These are phyloP conservation scores for Rhyacophila evoluta DNA, from an alignment of 2,888 invertebrate species.

Conservation along the genomic window DNA sequence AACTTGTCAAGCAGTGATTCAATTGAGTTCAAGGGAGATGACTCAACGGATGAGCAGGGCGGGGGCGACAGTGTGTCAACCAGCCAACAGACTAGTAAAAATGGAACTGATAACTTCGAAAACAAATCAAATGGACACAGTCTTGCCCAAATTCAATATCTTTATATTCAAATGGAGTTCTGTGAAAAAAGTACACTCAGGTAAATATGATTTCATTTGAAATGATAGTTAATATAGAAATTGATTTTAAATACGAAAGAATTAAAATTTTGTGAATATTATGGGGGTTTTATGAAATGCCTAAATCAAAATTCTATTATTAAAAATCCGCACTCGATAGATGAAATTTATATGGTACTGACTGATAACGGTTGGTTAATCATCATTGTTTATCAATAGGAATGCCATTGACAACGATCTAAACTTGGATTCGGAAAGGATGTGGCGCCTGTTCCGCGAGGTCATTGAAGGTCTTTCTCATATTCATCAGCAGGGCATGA, in stretches of 20 bases:
- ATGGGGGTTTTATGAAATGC: too few relatives aligned
- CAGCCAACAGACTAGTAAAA: conserved; percentile 12
- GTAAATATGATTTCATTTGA: conserved; percentile 51
- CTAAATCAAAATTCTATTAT: too few relatives aligned
- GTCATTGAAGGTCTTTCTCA: conserved; percentile 91
- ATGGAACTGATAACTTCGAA: background rate
- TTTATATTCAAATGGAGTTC: conserved; percentile 99
- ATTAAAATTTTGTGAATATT: too few relatives aligned
- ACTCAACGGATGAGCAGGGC: conserved; percentile 54
- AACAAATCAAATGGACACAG: conserved; percentile 56
- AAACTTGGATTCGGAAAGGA: conserved; percentile 80
- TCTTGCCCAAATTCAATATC: conserved; percentile 72
- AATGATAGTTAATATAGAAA: too few relatives aligned
- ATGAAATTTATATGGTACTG: too few relatives aligned
- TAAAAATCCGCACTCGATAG: too few relatives aligned
- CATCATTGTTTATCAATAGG: conserved; percentile 61
- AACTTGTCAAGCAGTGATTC: conserved; percentile 71
- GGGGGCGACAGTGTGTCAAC: conserved; percentile 58
- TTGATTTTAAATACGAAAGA: too few relatives aligned
- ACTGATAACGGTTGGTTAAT: too few relatives aligned
- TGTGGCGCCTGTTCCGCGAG: conserved; percentile 95
- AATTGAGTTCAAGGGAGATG: conserved; percentile 73
- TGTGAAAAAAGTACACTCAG: conserved; percentile 95
- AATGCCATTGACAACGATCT: conserved; percentile 89
- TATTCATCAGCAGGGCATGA: conserved; percentile 93